Evolutionary conservation across 2,113 vertebrate genomes (phyloP), one percentile per base, ranked within the genome.

Genomic region (Theristicus caerulescens): DNA sequence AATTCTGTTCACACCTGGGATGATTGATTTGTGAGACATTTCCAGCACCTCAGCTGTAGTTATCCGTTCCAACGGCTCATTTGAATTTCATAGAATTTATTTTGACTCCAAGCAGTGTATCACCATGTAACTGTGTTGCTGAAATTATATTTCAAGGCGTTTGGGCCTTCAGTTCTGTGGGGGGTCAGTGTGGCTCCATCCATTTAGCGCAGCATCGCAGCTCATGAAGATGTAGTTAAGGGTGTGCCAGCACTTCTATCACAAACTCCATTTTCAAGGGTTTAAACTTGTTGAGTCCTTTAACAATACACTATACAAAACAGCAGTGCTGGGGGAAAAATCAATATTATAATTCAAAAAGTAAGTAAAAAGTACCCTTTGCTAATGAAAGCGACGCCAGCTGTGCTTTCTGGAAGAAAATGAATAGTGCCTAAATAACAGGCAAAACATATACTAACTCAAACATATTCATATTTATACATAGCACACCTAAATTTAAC

Each of bases 1-100:
- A 86, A 95, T 95, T 95, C 91, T 84, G 72, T 94, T 96, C 94
- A 90, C 87, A 94, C 85, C 93, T 89, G 74, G 61, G 57, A 74
- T 94, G 95, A 97, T 95, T 96, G 95, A 97, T 97, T 95, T 96
- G 88, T 83, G 92, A 96, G 95, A 82, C 73, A 20, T 83, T 95
- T 85, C 64, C 59, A 78, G 57, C 73, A 57, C 44, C 34, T 91
- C 59, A 25, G 88, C 73, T 77, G 51, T 74, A 78, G 77, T 88
- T 97, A 94, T 52, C 46, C 6, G 3, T 95, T 84, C 79, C 82
- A 90, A 86, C 2, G 20, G 87, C 91, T 96, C 40, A 94, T 96
- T 66, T 92, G 90, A 85, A 92, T 96, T 97, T 95, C 93, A 92
- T 40, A 92, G 71, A 44, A 84, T 82, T 82, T 92, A 65, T 86